Conservation (phyloP, 1,140 invertebrate genomes). For the Ostrea edulis region DNA sequence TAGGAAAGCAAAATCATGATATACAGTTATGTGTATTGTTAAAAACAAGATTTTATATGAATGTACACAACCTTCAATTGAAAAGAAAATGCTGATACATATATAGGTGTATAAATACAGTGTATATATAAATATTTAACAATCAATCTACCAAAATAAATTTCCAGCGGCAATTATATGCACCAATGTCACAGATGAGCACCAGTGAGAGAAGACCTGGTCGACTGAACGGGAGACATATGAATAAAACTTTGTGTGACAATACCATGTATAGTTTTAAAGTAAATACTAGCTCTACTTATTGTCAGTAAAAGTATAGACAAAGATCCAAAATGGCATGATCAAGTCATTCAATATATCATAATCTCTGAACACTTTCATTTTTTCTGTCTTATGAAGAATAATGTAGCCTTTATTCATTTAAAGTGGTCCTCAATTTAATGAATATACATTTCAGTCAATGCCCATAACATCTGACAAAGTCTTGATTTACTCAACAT, state of each 20-base stretch:
- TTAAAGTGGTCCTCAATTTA: neutral
- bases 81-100: constrained; percentile 14
- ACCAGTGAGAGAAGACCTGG: neutral
- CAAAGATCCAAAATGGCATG: neutral
- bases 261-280: neutral
- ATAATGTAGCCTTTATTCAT: neutral
- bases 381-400: neutral
- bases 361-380: neutral
- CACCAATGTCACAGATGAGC: constrained; percentile 1
- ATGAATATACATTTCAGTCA: neutral
- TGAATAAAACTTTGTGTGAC: neutral
- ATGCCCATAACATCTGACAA: neutral
- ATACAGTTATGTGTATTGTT: neutral
- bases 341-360: neutral
- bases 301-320: neutral
- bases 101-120: constrained; percentile 25
- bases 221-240: neutral
- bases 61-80: constrained; percentile 20
- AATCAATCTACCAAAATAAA: constrained; percentile 29
- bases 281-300: neutral
- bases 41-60: neutral
- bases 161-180: constrained; percentile 32
- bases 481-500: no score
- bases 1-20: neutral
- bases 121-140: neutral